phyloP scores from a whole-genome alignment of 2,888 invertebrate genomes.

The Sialis lutaria region DNA sequence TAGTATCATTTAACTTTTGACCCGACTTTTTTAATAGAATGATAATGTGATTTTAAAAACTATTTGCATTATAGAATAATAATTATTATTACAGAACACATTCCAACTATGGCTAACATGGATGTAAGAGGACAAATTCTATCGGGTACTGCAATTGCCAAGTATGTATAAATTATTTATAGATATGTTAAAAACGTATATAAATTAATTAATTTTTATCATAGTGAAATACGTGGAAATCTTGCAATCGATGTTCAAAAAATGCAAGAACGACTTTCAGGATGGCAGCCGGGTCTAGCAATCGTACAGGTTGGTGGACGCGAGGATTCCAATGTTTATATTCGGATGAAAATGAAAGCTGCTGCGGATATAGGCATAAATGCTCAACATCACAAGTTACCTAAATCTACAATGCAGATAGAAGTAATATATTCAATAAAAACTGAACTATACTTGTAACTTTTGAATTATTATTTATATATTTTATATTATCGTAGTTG shows the following conservation, averaged over 20 bases:
- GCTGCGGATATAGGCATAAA: slow-evolving; percentile 80
- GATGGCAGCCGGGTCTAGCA: slow-evolving; percentile 61
- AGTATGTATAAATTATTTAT: slow-evolving; percentile 30
- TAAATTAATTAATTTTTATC: slow-evolving; percentile 10
- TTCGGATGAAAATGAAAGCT: slow-evolving; percentile 86
- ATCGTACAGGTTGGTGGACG: slow-evolving; percentile 93
- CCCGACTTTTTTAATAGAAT: no score
- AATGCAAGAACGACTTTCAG: slow-evolving; percentile 34
- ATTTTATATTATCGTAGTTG: slow-evolving; percentile 30
- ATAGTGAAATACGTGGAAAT: slow-evolving; percentile 52
- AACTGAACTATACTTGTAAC: neutral
- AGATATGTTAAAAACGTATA: slow-evolving; percentile 2
- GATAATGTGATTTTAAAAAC: no score
- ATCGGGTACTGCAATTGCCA: slow-evolving; percentile 50
- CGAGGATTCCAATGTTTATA: slow-evolving; percentile 97
- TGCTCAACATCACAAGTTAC: slow-evolving; percentile 63
- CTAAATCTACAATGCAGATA: slow-evolving; percentile 60
- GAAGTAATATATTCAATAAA: slow-evolving; percentile 32
- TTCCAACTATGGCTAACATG: slow-evolving; percentile 13
- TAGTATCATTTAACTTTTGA: no score
- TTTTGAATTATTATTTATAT: neutral
- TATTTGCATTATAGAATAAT: no score
- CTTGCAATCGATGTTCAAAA: slow-evolving; percentile 46
- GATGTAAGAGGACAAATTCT: slow-evolving; percentile 28
- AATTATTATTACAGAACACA: no score